Evolutionary conservation across 2,888 invertebrate species (phyloP).

Genomic region (Dione juno): DNA sequence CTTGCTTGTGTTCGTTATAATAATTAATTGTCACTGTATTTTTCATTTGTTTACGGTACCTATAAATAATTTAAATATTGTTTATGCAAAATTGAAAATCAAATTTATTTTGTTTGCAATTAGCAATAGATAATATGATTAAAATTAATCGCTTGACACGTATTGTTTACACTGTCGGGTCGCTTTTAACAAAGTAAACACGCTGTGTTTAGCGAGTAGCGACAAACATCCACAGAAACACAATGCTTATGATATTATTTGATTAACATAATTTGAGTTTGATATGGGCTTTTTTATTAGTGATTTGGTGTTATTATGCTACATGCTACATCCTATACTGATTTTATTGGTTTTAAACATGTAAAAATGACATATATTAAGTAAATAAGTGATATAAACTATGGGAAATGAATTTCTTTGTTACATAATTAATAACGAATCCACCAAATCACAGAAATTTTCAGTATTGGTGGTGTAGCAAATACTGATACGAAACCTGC

Average conservation of each 20-base stretch:
- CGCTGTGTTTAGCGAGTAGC: constrained; percentile 47
- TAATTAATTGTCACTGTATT: not conserved
- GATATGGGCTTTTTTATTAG: not conserved
- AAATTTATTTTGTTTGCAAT: constrained; percentile 24
- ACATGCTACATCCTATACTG: too few species aligned
- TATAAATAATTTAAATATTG: not conserved
- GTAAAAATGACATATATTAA: too few species aligned
- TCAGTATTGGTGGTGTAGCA: not conserved
- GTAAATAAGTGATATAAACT: too few species aligned
- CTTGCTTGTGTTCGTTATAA: not conserved
- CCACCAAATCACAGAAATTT: not conserved
- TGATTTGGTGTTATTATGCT: not conserved
- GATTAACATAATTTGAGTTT: constrained; percentile 31
- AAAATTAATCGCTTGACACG: constrained; percentile 57
- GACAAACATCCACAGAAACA: constrained; percentile 51
- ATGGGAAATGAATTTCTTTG: too few species aligned
- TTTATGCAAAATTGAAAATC: constrained; percentile 10
- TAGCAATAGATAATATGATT: constrained; percentile 45
- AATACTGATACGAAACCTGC: not conserved
- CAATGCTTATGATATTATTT: constrained; percentile 40
- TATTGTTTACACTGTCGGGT: constrained; percentile 55
- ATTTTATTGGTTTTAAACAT: too few species aligned
- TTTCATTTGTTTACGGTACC: not conserved
- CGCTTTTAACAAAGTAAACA: constrained; percentile 67
- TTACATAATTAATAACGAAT: not conserved